Evolutionary conservation across 1,140 invertebrate species (phyloP), one percentile per base, ranked within the genome.

Genomic region (Oppia nitens): DNA sequence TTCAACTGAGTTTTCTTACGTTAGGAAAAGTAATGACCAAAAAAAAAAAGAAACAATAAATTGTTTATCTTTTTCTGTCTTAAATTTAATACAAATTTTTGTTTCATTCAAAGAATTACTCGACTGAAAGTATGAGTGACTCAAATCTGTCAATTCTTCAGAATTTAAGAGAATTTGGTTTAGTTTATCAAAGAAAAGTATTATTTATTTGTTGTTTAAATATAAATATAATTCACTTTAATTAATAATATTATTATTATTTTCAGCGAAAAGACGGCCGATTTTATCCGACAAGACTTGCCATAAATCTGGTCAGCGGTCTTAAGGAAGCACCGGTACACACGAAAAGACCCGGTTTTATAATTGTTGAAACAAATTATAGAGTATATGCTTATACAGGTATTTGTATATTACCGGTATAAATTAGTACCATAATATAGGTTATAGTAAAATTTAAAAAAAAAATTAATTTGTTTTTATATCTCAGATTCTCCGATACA

Each of bases 351-450:
- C 56, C 68, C 63, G 91, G 92, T 21, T 94, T 89, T 70, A 84
- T 98, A 56, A 75, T 98, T 51, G 87, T 96, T 17, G 93, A 98
- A 77, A 98, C 93, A 23, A 98, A 98, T 78, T 98, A 94, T 71
- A 76, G 92, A 63, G 81, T 96, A 21, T 96, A 96, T 72, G 93
- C 92, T 12, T 98, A 98, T 68, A 95, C 92, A 54, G 71, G 73
- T 75, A 56, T 62, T n/a, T 50, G 47, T 57, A 29, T 54, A 29
- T 21, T 4, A 55, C 12, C 53, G 14, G 53, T 60, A 23, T 24
- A 53, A 60, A 26, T 54, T 11, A n/a, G 14, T 59, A 40, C 24
- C 45, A 50, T 11, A 45, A 40, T 45, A 32, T 57, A n/a, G 40
- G 14, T 9, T 17, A 29, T n/a, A n/a, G n/a, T n/a, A n/a, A n/a